Evolutionary conservation across 2,888 invertebrate species (phyloP).

Genomic region (Meliscaeva auricollis): DNA sequence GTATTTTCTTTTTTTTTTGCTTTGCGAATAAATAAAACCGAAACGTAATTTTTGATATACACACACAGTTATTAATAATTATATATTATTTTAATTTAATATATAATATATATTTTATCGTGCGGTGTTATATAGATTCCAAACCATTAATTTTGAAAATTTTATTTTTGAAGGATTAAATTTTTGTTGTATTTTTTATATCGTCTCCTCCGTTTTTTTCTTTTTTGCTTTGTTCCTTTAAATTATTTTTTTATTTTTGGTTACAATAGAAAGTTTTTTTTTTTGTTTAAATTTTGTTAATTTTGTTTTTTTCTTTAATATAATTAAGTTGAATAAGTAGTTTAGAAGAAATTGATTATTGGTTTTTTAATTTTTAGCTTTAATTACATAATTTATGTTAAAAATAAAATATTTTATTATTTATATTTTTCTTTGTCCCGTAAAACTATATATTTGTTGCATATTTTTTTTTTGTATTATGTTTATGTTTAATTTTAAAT

Average conservation of each 20-base stretch:
- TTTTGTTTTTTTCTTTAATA: slow-evolving; percentile 72
- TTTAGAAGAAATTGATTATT: slow-evolving; percentile 44
- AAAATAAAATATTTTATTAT: slow-evolving; percentile 14
- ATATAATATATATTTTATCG: slow-evolving; percentile 62
- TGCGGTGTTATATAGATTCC: slow-evolving; percentile 82
- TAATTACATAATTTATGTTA: slow-evolving; percentile 32
- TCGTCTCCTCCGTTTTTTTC: slow-evolving; percentile 62
- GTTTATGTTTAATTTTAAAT: slow-evolving; percentile 8
- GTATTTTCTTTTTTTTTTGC: slow-evolving; percentile 26
- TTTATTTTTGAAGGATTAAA: slow-evolving; percentile 81
- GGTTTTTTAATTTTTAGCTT: slow-evolving; percentile 9
- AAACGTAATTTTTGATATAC: slow-evolving; percentile 83
- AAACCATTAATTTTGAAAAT: slow-evolving; percentile 84
- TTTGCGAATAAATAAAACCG: slow-evolving; percentile 79
- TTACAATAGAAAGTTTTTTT: slow-evolving; percentile 52
- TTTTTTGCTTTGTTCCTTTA: slow-evolving; percentile 31
- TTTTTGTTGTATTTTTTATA: slow-evolving; percentile 79
- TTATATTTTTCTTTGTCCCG: slow-evolving; percentile 12
- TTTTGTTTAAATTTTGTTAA: slow-evolving; percentile 52
- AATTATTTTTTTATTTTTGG: slow-evolving; percentile 42
- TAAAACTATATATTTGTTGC: slow-evolving; percentile 7
- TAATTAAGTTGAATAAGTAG: slow-evolving; percentile 38
- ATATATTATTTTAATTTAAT: slow-evolving; percentile 45
- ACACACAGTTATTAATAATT: slow-evolving; percentile 65
- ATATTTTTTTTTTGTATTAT: not conserved